Conservation (phyloP, 2,888 invertebrate species). For the Erpobdella octoculata region DNA sequence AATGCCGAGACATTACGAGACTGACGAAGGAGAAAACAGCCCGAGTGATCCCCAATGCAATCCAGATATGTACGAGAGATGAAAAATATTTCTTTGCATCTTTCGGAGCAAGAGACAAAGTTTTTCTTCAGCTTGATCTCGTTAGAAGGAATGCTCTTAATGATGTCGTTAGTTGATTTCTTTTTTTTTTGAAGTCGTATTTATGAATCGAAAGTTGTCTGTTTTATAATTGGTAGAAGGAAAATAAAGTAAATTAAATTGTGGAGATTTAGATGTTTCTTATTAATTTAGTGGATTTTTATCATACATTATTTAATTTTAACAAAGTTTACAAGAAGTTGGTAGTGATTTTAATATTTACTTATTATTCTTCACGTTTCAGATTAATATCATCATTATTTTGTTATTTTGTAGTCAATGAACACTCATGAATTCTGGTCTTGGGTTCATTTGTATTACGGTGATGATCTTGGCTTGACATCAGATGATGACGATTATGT, state of each 20-base stretch:
- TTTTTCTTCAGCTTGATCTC: slow-evolving; percentile 86
- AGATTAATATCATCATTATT: too few species aligned
- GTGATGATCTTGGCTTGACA: slow-evolving; percentile 82
- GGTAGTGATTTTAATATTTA: too few species aligned
- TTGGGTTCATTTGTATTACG: slow-evolving; percentile 85
- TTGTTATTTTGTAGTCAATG: slow-evolving; percentile 60
- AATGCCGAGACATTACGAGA: slow-evolving; percentile 81
- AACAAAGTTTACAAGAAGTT: too few species aligned
- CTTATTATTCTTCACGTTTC: too few species aligned
- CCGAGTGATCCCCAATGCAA: slow-evolving; percentile 86
- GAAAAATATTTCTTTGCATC: slow-evolving; percentile 90
- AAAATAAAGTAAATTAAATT: too few species aligned
- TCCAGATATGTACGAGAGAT: slow-evolving; percentile 58
- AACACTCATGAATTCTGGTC: slow-evolving; percentile 76
- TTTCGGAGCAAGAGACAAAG: slow-evolving; percentile 85
- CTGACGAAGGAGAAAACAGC: slow-evolving; percentile 69
- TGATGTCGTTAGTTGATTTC: slow-evolving; percentile 59
- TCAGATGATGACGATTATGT: slow-evolving; percentile 60
- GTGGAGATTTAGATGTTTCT: too few species aligned
- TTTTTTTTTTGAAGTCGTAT: too few species aligned
- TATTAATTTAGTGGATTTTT: too few species aligned
- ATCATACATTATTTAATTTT: too few species aligned
- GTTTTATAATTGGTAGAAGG: too few species aligned
- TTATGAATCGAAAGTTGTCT: too few species aligned
- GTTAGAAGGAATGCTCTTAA: slow-evolving; percentile 92